Base-by-base conservation (phyloP, 2,888 invertebrate genomes). In the Synanthedon andrenaeformis region DNA sequence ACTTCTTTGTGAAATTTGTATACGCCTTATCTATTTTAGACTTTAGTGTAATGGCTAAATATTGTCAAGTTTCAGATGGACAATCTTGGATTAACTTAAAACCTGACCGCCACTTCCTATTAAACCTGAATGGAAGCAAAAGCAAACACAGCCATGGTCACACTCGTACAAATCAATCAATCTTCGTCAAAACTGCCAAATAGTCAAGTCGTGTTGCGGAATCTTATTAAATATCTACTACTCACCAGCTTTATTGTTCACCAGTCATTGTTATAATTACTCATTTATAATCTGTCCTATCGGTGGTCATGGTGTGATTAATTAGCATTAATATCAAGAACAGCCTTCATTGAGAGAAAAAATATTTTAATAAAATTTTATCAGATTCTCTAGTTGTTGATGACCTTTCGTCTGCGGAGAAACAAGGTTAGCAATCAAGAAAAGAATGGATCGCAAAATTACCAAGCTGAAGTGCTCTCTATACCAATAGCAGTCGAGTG, bases 241-340 rank as follows among this genome's bases (percentile, higher is more conserved):
- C 49, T 68, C 64, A 64, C 60, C 57, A 49, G 57, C 64, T 62
- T 72, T 74, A 81, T 82, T 84, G 83, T 82, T 81, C 74, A 73
- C 66, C 70, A 74, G 74, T 76, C 76, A 75, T 77, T 78, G 76
- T 75, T 76, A 71, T 76, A 79, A 80, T 79, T 76, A 76, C 70
- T 79, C 76, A 82, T 83, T 82, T 78, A 83, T 82, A 76, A 79
- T 76, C 71, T 69, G 74, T 72, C 70, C 70, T 72, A 76, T 72
- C 75, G 69, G 71, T 63, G 67, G 69, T 69, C 67, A 70, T 35
- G 35, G 61, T 69, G 74, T 78, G 74, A 79, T 74, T 74, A 71
- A 76, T 74, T 70, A 65, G 65, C 61, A 14, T 48, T 35, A 45
- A 42, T 45, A 51, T 51, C 45, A 42, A 35, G 35, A 51, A 13